These are phyloP conservation scores for Eledone cirrhosa DNA, from an alignment of 2,888 invertebrate genomes.

Conservation along the genomic window DNA sequence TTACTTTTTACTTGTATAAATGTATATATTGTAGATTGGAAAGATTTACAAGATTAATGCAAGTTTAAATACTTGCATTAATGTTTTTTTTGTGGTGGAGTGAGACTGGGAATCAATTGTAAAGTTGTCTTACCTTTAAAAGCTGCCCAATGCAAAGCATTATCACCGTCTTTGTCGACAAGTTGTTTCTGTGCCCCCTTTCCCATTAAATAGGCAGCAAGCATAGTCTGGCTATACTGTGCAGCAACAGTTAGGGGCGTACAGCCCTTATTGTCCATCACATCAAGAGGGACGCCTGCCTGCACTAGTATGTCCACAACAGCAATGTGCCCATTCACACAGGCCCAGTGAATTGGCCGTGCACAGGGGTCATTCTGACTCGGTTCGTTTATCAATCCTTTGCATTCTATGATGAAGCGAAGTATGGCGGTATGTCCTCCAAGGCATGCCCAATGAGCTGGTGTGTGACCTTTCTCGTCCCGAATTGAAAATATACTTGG, in stretches of 20 bases:
- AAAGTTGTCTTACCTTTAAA: slow-evolving; percentile 75
- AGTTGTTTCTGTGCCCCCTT: slow-evolving; percentile 87
- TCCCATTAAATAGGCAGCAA: slow-evolving; percentile 88
- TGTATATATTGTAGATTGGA: too few relatives aligned
- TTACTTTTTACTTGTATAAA: too few relatives aligned
- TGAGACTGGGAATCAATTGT: too few relatives aligned
- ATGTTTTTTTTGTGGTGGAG: too few relatives aligned
- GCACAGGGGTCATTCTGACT: slow-evolving; percentile 90
- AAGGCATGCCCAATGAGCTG: slow-evolving; percentile 90
- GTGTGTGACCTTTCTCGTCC: slow-evolving; percentile 92
- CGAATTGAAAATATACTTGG: slow-evolving; percentile 77
- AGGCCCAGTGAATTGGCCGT: slow-evolving; percentile 92
- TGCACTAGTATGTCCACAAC: slow-evolving; percentile 79
- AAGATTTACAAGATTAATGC: too few relatives aligned
- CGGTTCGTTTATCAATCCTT: slow-evolving; percentile 84
- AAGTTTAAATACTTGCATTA: too few relatives aligned
- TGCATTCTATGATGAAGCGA: slow-evolving; percentile 80
- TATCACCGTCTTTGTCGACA: slow-evolving; percentile 91
- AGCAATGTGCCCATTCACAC: slow-evolving; percentile 89
- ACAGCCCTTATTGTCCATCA: slow-evolving; percentile 86
- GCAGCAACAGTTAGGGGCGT: slow-evolving; percentile 88
- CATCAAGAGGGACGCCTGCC: slow-evolving; percentile 84
- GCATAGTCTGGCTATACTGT: slow-evolving; percentile 90
- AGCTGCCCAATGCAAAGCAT: slow-evolving; percentile 92
- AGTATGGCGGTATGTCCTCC: slow-evolving; percentile 90